A percentile compares a stretch with the other conserved stretches of the same genome.
phyloP scores from a whole-genome alignment of 2,113 vertebrate species.

The Helogale parvula region DNA sequence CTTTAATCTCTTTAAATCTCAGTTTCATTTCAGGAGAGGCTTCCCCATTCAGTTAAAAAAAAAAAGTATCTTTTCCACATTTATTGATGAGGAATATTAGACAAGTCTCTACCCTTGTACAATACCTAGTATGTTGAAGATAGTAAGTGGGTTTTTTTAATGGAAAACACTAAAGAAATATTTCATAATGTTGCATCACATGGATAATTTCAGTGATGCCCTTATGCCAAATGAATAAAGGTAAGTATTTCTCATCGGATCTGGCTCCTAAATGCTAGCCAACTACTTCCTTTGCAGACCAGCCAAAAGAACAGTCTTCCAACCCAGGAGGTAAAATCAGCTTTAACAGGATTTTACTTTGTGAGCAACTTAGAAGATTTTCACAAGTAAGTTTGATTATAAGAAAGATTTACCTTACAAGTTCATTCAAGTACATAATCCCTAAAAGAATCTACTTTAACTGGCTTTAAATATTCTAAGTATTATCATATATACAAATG shows the following conservation, averaged over 20 bases:
- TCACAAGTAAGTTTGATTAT: neutral
- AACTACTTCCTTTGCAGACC: neutral
- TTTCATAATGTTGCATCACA: neutral
- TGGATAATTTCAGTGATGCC: neutral
- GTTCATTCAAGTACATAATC: neutral
- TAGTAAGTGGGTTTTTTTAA: neutral
- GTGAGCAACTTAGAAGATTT: constrained; percentile 14
- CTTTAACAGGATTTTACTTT: constrained; percentile 45
- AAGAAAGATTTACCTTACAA: neutral
- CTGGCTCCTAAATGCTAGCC: neutral
- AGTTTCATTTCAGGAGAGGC: constrained; percentile 4
- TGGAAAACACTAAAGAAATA: neutral
- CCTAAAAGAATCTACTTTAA: neutral
- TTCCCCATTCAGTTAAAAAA: neutral
- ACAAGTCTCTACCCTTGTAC: neutral
- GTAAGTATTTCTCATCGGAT: neutral
- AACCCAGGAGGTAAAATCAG: neutral
- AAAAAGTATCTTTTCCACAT: neutral
- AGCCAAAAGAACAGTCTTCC: constrained; percentile 14
- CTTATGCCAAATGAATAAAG: constrained; percentile 16
- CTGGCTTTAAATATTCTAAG: constrained; percentile 43
- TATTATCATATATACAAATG: neutral
- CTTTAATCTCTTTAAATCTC: neutral
- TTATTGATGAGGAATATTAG: neutral
- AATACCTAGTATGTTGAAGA: neutral